Evolutionary conservation across 2,113 vertebrate genomes (phyloP).

Genomic region (Catharus bicknelli): DNA sequence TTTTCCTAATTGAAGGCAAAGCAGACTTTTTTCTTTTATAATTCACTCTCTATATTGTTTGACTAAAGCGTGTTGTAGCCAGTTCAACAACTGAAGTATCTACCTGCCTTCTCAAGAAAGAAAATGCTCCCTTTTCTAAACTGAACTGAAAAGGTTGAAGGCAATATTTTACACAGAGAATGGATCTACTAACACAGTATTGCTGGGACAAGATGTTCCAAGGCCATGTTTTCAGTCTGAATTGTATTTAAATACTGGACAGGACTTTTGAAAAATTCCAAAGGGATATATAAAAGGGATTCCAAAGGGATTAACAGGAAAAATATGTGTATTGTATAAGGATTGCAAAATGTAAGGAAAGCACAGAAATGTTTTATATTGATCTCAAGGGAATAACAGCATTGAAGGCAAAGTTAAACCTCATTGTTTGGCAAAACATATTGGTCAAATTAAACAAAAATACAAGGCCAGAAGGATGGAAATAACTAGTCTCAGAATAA

Average conservation of each 20-base stretch:
- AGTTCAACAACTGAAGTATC: not conserved
- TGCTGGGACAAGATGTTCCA: not conserved
- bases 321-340: not conserved
- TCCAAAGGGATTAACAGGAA: not conserved
- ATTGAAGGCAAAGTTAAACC: not conserved
- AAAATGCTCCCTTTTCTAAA: not conserved
- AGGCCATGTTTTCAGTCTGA: not conserved
- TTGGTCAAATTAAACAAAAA: not conserved
- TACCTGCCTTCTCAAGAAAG: not conserved
- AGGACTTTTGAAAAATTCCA: not conserved
- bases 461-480: not conserved
- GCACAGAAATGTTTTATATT: not conserved
- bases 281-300: not conserved
- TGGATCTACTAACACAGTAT: not conserved
- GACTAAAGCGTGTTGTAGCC: not conserved
- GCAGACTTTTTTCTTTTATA: not conserved
- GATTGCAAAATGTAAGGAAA: not conserved
- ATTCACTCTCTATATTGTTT: accelerated
- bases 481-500: not conserved
- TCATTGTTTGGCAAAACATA: not conserved
- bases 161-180: not conserved
- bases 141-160: not conserved
- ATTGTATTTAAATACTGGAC: not conserved
- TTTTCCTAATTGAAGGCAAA: not conserved
- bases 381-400: not conserved